phyloP scores from a whole-genome alignment of 2,888 invertebrate genomes.

The Cyclophora albipunctata region DNA sequence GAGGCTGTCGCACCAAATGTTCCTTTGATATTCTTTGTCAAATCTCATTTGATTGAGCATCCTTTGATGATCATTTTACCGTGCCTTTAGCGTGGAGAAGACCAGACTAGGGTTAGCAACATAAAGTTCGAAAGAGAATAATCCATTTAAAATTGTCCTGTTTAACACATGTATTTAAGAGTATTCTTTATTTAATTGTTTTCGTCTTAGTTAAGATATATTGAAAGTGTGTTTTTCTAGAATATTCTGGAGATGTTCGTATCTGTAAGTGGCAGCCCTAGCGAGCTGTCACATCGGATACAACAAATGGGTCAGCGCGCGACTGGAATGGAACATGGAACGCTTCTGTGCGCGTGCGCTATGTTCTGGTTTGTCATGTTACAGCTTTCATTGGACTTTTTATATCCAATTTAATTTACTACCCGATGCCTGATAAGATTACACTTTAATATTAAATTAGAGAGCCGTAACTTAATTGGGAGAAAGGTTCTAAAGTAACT shows the following conservation, averaged over 20 bases:
- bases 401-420: conserved; percentile 4
- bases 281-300: conserved; percentile 32
- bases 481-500: too few species aligned
- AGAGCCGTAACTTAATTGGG: too few species aligned
- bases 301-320: conserved; percentile 39
- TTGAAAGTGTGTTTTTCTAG: too few species aligned
- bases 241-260: too few species aligned
- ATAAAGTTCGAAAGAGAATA: neutral
- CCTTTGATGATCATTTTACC: conserved; percentile 7
- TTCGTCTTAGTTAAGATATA: too few species aligned
- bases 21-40: conserved; percentile 7
- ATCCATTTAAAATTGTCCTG: too few species aligned
- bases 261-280: conserved; percentile 7
- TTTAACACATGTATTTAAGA: too few species aligned
- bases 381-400: conserved; percentile 3
- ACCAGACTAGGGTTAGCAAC: conserved; percentile 4
- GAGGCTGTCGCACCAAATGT: too few species aligned
- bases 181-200: too few species aligned
- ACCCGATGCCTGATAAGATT: too few species aligned
- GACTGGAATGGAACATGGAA: conserved; percentile 35
- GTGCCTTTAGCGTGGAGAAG: neutral
- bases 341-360: conserved; percentile 35
- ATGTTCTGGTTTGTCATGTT: conserved; percentile 8
- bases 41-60: conserved; percentile 9
- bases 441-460: too few species aligned